Evolutionary conservation across 2,888 invertebrate genomes (phyloP), one percentile per base, ranked within the genome.

Genomic region (Heterodera filipjevi): DNA sequence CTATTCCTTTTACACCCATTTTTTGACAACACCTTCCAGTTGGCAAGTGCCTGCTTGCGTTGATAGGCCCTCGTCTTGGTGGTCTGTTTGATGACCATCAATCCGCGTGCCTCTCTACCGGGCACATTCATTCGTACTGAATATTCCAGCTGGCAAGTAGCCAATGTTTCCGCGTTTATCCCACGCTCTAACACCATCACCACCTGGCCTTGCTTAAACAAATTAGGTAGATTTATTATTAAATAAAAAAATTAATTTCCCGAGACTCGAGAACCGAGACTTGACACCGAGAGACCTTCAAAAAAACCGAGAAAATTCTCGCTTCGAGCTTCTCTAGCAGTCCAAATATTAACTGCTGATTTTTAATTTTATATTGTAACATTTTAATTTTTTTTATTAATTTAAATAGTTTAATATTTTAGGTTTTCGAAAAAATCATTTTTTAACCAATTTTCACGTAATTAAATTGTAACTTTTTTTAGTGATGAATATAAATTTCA

Each of bases 71-170:
- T 92, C 0, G 98, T 98, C 90, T 97, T 98, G 83, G 93, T 94
- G 89, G 96, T 96, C 84, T 94, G 94, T 91, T 98, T 99, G 90
- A 99, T 99, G 77, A 98, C 95, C 94, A 99, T 95, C 3, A 99
- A 94, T 0, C 96, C 98, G 66, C 96, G 92, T 85, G 94, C 93
- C 90, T 95, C 89, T 6, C 78, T 30, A 0, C 76, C 71, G 3
- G 80, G 88, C 0, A 94, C 94, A 0, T 94, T 94, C 81, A 97
- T 90, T 14, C 94, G 94, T 87, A 98, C 96, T 74, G 96, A 96
- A 91, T 99, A 99, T 86, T 95, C 95, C 90, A 95, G 94, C 68
- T 98, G 92, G 90, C 95, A 96, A 84, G 94, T 93, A 87, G 95
- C 94, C 1, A 96, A 94, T 87, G 95, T 94, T 71, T 94, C 92